Evolutionary conservation across 1,140 invertebrate genomes (phyloP), one percentile per base, ranked within the genome.

Genomic region (Mercenaria mercenaria): DNA sequence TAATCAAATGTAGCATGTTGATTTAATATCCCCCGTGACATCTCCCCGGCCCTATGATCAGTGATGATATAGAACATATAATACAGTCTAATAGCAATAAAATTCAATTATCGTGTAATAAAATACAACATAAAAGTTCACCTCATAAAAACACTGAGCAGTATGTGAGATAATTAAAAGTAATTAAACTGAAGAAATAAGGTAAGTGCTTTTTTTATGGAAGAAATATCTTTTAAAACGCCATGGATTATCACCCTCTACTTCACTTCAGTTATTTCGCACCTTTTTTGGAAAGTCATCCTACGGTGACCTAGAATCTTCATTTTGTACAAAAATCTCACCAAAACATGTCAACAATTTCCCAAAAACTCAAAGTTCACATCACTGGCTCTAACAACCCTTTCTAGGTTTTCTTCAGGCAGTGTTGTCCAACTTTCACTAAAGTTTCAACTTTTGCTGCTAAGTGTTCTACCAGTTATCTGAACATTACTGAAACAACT

Each of bases 101-200:
- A 72, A 72, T 39, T 72, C 67, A 72, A 72, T 72, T 72, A 72
- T 72, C 67, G n/a, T n/a, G 34, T 72, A 72, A 72, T 72, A 72
- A 72, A 72, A 39, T 34, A 72, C 67, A 39, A 72, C 67, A 39
- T 72, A 39, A 72, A 72, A 72, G 67, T 39, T 39, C 67, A 72
- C 39, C 34, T 39, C 67, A 72, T 72, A 29, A n/a, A n/a, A 72
- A 72, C 23, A 72, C 34, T 39, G 67, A 39, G 59, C 18, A 72
- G 3, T 39, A 4, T 72, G 15, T 2, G 67, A 72, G 67, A 72
- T 72, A 72, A 72, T 72, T 41, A 72, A 72, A 72, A 72, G 34
- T 72, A 72, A 72, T 72, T 37, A 72, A 39, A 41, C 15, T 72
- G 18, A 8, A 72, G 34, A 72, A 72, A 39, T 37, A 20, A 39